Base-by-base conservation (phyloP, 1,140 invertebrate species). In the Bombus haemorrhoidalis region DNA sequence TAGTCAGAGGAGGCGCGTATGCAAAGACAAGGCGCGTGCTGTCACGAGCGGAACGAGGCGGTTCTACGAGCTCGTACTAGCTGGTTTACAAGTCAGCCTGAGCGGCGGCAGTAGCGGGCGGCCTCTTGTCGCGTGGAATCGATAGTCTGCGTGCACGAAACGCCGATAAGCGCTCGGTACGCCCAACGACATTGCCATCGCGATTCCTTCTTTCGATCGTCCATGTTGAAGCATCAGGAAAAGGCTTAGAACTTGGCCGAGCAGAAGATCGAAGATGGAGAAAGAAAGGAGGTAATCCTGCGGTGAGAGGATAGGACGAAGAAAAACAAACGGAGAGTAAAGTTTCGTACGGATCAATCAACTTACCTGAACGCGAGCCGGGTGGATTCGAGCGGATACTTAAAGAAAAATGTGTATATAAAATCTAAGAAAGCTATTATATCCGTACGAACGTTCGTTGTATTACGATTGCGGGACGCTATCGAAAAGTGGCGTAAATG, bases 121-220 rank as follows among this genome's bases (percentile, higher is more conserved):
- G 47, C 89, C 89, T 88, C 85, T 89, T 90, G 89, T 87, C 91
- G 91, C 91, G 90, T 66, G 91, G 90, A 93, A 94, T 94, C 93
- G 93, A 94, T 94, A 94, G 91, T 88, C 90, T 92, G 93, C 93
- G 93, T 94, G 90, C 91, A 95, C 92, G 92, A 93, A 92, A 84
- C 78, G 73, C 85, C 81, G 88, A 89, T 90, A 87, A 87, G 85
- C 88, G 81, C 77, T 82, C 80, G 66, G 80, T 84, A 86, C 75
- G 83, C 80, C 80, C 79, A 78, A 43, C 84, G 76, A 77, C 87
- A 68, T 83, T 74, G 75, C 81, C 69, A 53, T 62, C 83, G 83
- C 62, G 69, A 75, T 76, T 80, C 77, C 47, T 68, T 86, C 81
- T 73, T 18, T 64, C n/a, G 74, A 73, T 64, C 66, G n/a, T 39